A percentile compares a stretch with the other conserved stretches of the same genome.
Conservation (phyloP, 2,888 invertebrate species). For the Pammene aurita region DNA sequence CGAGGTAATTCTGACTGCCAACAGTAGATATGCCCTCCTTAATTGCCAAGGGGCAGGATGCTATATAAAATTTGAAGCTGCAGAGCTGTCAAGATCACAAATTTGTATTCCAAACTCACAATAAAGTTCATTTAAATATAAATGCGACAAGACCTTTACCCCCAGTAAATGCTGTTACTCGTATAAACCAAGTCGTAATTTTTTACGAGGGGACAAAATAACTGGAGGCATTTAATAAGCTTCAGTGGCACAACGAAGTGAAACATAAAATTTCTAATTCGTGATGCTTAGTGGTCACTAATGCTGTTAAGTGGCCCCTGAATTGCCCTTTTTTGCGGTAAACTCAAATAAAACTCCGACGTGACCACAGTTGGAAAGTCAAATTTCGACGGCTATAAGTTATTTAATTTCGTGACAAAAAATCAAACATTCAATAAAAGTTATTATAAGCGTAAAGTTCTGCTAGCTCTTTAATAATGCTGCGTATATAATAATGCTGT, state of each 20-base stretch:
- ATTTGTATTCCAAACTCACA: slow-evolving; percentile 77
- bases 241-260: slow-evolving; percentile 59
- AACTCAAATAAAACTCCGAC: slow-evolving; percentile 33
- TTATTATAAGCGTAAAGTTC: background rate
- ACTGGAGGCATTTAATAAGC: slow-evolving; percentile 63
- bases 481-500: too few species aligned
- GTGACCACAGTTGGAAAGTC: slow-evolving; percentile 23
- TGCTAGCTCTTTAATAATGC: too few species aligned
- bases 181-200: slow-evolving; percentile 68
- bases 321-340: slow-evolving; percentile 13
- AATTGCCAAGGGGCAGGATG: slow-evolving; percentile 36
- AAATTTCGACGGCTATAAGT: slow-evolving; percentile 2
- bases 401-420: slow-evolving; percentile 4
- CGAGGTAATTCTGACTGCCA: slow-evolving; percentile 19
- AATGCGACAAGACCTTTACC: slow-evolving; percentile 73
- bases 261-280: slow-evolving; percentile 51
- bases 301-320: slow-evolving; percentile 17
- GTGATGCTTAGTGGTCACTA: slow-evolving; percentile 38
- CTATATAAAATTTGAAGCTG: slow-evolving; percentile 59
- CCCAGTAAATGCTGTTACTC: slow-evolving; percentile 68
- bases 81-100: slow-evolving; percentile 69
- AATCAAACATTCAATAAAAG: background rate
- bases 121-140: slow-evolving; percentile 79
- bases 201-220: slow-evolving; percentile 67
- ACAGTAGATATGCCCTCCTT: slow-evolving; percentile 25